Percentiles rank a stretch among this genome's conserved stretches.
These are phyloP conservation scores for Hyphantria cunea DNA, from an alignment of 1,140 invertebrate genomes.

Conservation along the genomic window DNA sequence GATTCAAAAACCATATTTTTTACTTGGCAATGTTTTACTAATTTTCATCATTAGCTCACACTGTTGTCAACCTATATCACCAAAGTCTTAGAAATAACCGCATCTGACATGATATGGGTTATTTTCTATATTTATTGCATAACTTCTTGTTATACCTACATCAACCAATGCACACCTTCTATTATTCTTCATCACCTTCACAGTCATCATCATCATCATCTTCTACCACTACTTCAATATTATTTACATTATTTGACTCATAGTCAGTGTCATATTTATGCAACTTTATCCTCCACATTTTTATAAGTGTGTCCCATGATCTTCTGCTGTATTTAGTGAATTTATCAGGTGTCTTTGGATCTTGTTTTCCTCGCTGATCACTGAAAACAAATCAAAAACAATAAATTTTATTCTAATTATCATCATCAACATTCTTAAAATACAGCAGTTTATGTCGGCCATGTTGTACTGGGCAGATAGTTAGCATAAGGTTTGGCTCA, in stretches of 20 bases:
- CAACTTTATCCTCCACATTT: conserved; percentile 92
- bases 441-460: no score
- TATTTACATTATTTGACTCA: conserved; percentile 34
- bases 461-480: no score
- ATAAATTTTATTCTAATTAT: not conserved
- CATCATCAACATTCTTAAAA: not conserved
- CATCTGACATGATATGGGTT: no score
- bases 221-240: not conserved
- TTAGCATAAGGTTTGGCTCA: no score
- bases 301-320: conserved; percentile 94
- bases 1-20: no score
- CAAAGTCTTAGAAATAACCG: no score
- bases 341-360: conserved; percentile 95
- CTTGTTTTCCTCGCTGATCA: conserved; percentile 84
- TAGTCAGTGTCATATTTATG: conserved; percentile 89
- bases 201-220: conserved; percentile 28
- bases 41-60: no score
- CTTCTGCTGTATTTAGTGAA: conserved; percentile 92
- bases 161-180: not conserved
- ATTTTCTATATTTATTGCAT: not conserved
- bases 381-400: conserved; percentile 71
- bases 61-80: no score
- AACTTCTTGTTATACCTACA: not conserved
- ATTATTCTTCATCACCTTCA: conserved; percentile 4
- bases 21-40: no score